Percentiles rank a stretch among this genome's conserved stretches.
phyloP scores from a whole-genome alignment of 2,113 vertebrate species.

The Upupa epops region DNA sequence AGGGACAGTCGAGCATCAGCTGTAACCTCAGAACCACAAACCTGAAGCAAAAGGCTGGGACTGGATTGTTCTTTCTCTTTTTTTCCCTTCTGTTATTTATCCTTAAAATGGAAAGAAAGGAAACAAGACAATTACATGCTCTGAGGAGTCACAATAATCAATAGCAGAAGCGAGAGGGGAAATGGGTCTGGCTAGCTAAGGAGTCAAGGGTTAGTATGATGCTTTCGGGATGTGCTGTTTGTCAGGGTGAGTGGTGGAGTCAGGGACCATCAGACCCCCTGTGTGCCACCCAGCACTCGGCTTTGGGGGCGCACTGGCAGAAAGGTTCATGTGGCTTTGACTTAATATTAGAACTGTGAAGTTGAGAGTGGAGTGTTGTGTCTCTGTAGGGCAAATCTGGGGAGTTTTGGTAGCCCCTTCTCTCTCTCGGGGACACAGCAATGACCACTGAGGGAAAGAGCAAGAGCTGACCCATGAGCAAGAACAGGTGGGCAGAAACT shows the following conservation, averaged over 20 bases:
- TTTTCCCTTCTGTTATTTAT: not conserved
- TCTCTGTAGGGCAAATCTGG: accelerated
- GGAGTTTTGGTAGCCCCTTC: accelerated
- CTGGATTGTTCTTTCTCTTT: not conserved
- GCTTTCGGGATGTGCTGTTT: accelerated
- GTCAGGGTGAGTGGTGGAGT: not conserved
- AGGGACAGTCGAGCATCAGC: not conserved
- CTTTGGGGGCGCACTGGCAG: accelerated
- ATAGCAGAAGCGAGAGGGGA: not conserved
- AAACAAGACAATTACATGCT: not conserved
- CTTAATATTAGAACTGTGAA: accelerated
- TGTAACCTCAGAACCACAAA: not conserved
- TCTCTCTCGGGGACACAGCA: not conserved
- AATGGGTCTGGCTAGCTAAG: not conserved
- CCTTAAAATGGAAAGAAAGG: not conserved
- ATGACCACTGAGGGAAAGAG: not conserved
- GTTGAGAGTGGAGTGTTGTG: accelerated
- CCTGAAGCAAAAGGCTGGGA: not conserved
- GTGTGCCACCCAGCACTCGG: accelerated
- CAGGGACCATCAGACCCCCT: not conserved
- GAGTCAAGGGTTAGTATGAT: accelerated
- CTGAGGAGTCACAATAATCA: not conserved
- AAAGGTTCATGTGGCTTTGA: not conserved
- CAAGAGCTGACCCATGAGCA: not conserved
- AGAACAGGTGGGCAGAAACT: not conserved